A percentile compares a stretch with the other conserved stretches of the same genome.
Conservation (phyloP, 2,888 invertebrate genomes). For the Eupelmus urozonus region DNA sequence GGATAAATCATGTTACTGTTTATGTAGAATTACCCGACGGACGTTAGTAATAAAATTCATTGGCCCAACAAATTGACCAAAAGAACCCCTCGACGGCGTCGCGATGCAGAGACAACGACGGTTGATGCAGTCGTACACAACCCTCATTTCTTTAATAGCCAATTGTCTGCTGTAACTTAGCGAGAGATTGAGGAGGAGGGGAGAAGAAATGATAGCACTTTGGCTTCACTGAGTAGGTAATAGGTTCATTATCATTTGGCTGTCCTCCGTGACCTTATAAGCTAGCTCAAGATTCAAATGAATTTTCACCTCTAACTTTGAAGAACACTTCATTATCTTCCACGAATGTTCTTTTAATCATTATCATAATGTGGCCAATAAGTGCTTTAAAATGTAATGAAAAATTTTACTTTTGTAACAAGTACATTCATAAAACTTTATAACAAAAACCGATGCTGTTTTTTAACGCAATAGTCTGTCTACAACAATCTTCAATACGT, state of each 20-base stretch:
- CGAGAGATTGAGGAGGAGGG: constrained; percentile 1
- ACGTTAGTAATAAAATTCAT: constrained; percentile 66
- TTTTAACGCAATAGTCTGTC: not conserved
- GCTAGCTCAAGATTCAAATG: too few relatives aligned
- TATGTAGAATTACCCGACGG: constrained; percentile 57
- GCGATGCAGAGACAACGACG: constrained; percentile 9
- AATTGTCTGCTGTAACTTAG: constrained; percentile 25
- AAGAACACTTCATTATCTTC: not conserved
- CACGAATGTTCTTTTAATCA: not conserved
- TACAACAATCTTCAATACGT: not conserved
- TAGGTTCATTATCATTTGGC: constrained; percentile 22
- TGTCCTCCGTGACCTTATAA: not conserved
- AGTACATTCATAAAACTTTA: not conserved
- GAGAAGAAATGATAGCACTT: not conserved
- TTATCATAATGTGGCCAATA: not conserved
- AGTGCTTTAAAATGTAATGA: not conserved
- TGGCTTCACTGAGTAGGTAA: constrained; percentile 32
- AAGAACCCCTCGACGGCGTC: not conserved
- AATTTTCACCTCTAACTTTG: not conserved
- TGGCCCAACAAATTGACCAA: constrained; percentile 42
- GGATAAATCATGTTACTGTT: not conserved
- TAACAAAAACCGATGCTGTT: not conserved
- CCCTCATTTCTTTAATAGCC: constrained; percentile 44
- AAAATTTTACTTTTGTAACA: not conserved
- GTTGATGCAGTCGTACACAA: constrained; percentile 20